Percentiles rank a stretch among this genome's conserved stretches.
These are phyloP conservation scores for Coryphaenoides rupestris DNA, from an alignment of 2,113 vertebrate genomes.

Conservation along the genomic window DNA sequence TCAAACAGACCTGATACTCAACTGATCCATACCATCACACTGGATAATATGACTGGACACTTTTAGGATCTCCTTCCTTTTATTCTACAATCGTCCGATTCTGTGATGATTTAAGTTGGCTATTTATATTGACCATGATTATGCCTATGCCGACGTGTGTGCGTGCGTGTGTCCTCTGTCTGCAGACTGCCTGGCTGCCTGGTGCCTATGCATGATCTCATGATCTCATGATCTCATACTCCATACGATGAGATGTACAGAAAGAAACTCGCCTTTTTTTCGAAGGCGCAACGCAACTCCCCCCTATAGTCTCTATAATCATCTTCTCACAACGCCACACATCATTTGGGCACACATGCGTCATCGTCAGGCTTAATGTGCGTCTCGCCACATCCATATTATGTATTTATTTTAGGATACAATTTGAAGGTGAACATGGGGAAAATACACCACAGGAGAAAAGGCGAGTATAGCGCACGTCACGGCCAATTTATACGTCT, in stretches of 20 bases:
- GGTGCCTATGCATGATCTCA: slow-evolving; percentile 64
- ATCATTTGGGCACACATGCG: no score
- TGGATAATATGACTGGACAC: slow-evolving; percentile 15
- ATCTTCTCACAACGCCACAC: not conserved
- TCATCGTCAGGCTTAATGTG: no score
- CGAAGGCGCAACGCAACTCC: slow-evolving; percentile 8
- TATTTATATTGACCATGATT: slow-evolving; percentile 48
- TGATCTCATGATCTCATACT: slow-evolving; percentile 62
- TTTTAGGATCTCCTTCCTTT: slow-evolving; percentile 21
- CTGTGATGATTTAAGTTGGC: slow-evolving; percentile 48
- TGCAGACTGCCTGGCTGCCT: slow-evolving; percentile 28
- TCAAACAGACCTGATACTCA: not conserved
- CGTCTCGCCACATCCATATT: no score
- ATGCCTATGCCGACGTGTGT: not conserved
- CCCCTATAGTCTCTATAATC: no score
- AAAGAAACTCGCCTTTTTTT: slow-evolving; percentile 51
- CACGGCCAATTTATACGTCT: no score
- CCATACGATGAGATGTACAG: slow-evolving; percentile 59
- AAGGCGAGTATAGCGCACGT: no score
- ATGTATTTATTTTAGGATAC: no score
- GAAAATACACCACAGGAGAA: no score
- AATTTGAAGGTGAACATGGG: no score
- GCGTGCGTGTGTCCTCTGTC: not conserved
- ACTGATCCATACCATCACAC: not conserved
- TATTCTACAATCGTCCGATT: slow-evolving; percentile 32